Base-by-base conservation (phyloP, 1,140 invertebrate species). In the Papilio polytes region DNA sequence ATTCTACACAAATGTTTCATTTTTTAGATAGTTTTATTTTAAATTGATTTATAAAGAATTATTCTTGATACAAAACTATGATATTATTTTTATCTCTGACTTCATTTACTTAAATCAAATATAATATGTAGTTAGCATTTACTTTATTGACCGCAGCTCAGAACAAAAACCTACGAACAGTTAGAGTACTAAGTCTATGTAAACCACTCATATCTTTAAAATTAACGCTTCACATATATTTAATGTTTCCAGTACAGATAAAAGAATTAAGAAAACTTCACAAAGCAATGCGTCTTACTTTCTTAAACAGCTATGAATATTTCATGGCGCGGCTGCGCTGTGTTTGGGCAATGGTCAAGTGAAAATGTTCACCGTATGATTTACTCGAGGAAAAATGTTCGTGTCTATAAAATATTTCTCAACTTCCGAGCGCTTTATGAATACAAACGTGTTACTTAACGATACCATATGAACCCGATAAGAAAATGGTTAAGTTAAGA, bases 301-400 rank as follows among this genome's bases (percentile, higher is more conserved):
- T 36, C 56, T 78, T 44, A 66, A 78, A 59, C 36, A 78, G 77
- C 56, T 59, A 78, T 78, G 77, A 78, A 78, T 78, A 66, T 78
- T 78, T 78, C 77, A 78, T 78, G 56, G 20, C 31, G 77, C 77
- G 56, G 74, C n/a, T 9, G 15, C 31, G 59, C 77, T 20, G 36
- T 78, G 77, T 78, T 78, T 78, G 77, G 77, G 77, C 77, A 78
- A 66, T 63, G 77, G 77, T 78, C 77, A 78, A 78, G 77, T 78
- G 77, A 78, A 78, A 78, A 78, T 78, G 77, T 78, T 22, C 36
- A 41, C 10, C 36, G 77, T 46, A 78, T 66, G 77, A 78, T 78
- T 78, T 78, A 78, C 56, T 66, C 36, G 77, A 26, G 56, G 59
- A 78, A 78, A 78, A 78, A 78, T 66, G 77, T 63, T 46, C 53